Base-by-base conservation (phyloP, 1,140 invertebrate genomes). In the Araneus ventricosus region DNA sequence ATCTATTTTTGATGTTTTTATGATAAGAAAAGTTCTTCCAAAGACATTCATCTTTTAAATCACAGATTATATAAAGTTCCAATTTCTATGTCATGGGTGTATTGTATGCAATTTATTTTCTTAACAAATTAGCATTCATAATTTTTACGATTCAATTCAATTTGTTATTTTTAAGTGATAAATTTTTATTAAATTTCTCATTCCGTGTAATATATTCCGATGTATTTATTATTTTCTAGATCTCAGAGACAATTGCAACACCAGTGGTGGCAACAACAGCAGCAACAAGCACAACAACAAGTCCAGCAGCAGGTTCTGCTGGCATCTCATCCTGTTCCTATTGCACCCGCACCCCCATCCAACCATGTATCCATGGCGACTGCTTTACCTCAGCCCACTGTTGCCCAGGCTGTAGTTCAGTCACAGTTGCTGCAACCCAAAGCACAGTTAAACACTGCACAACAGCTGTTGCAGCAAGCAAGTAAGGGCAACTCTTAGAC, bases 361-460 rank as follows among this genome's bases (percentile, higher is more conserved):
- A 84, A 34, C 82, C 79, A 61, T 57, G 52, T 88, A 63, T 37
- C 91, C 84, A 63, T 90, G 57, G 24, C 87, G 39, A 90, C 88
- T 24, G 34, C 94, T 37, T 27, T 80, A 52, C 63, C 92, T 34
- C 57, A 91, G 20, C n/a, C 57, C 14, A 61, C 67, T 84, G 90
- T 89, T 85, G 94, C 94, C 57, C 95, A 96, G 80, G 95, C 96
- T 91, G 95, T 95, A 96, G 61, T 82, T 5, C 84, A 87, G 88
- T 94, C 97, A 84, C 96, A 97, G 34, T 96, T 97, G 2, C 96
- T 97, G 94, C 97, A 97, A 93, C 97, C 97, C 93, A 95, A 97
- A 93, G 97, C 97, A 93, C 96, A 97, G 70, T 97, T 37, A 97
- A 94, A 96, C 96, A 94, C 97, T 95, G 30, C 95, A 94, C 70